Evolutionary conservation across 2,888 invertebrate species (phyloP), one percentile per base, ranked within the genome.

Genomic region (Chironomus riparius): DNA sequence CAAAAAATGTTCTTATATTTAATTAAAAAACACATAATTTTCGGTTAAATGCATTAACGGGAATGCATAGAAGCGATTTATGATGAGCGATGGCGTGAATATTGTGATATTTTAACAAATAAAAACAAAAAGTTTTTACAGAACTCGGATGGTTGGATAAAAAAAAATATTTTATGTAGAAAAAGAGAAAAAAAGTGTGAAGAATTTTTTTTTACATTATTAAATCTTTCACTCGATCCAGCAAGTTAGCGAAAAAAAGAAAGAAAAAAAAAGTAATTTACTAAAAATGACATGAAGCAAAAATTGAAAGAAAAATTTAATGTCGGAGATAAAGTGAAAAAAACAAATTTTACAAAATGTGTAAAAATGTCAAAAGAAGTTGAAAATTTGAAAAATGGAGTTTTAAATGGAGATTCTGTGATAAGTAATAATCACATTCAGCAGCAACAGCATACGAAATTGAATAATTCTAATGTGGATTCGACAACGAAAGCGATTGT

Each of bases 271-370:
- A 47, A 68, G 68, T 18, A 13, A 47, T 13, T 28, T n/a, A 68
- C 47, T 47, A 70, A 76, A 76, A 69, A 76, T 76, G 76, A 68
- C 69, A 76, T 76, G 76, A 76, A 76, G 61, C 50, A 68, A 68
- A 76, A 76, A 69, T 69, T 69, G n/a, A 76, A 76, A 38, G 68
- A 68, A 56, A 76, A 69, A 69, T 69, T 76, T 28, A 75, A 56
- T 68, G 75, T 68, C 56, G 47, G 38, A 24, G 69, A 76, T 56
- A 76, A 76, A 61, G 61, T 47, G 28, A 65, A 68, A 74, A 74
- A 65, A 74, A 12, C 79, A 88, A 88, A 87, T 86, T 87, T 88
- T 88, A 89, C 89, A 89, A 89, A 89, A 89, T 89, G 89, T 89
- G 86, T 86, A 85, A 87, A 86, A 86, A 87, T 87, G 87, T 86